Conservation (phyloP, 2,888 invertebrate genomes). For the Labia minor region DNA sequence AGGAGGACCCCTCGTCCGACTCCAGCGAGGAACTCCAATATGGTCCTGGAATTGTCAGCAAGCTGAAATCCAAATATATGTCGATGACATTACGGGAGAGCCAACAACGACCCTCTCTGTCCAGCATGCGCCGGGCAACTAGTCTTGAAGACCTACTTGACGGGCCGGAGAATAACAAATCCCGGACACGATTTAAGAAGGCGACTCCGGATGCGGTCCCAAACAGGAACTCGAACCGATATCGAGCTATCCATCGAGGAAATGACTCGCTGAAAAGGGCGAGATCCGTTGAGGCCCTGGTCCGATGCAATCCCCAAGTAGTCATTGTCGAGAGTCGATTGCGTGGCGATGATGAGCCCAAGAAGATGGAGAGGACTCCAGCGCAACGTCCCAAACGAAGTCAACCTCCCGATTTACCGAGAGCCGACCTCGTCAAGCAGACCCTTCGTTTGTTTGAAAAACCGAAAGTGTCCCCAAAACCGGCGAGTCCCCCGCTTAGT, state of each 20-base stretch:
- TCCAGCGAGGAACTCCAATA: conserved; percentile 72
- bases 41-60: conserved; percentile 84
- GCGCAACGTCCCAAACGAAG: conserved; percentile 46
- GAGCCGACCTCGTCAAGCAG: conserved; percentile 78
- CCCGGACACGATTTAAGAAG: conserved; percentile 30
- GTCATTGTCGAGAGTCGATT: not conserved
- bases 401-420: conserved; percentile 58
- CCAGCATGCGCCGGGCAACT: conserved; percentile 62
- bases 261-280: conserved; percentile 67
- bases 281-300: conserved; percentile 72
- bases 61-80: conserved; percentile 74
- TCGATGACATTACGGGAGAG: conserved; percentile 72
- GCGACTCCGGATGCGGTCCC: conserved; percentile 22
- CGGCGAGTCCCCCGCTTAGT: conserved; percentile 14
- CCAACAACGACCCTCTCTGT: conserved; percentile 53
- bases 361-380: conserved; percentile 31
- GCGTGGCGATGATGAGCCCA: not conserved
- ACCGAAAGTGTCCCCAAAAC: conserved; percentile 17
- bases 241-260: conserved; percentile 37
- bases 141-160: conserved; percentile 77
- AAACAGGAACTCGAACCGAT: conserved; percentile 21
- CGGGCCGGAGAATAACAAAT: conserved; percentile 41
- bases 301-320: conserved; percentile 46
- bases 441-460: conserved; percentile 72
- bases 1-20: conserved; percentile 41